Conservation (phyloP, 1,140 invertebrate genomes). For the Metopolophium dirhodum region DNA sequence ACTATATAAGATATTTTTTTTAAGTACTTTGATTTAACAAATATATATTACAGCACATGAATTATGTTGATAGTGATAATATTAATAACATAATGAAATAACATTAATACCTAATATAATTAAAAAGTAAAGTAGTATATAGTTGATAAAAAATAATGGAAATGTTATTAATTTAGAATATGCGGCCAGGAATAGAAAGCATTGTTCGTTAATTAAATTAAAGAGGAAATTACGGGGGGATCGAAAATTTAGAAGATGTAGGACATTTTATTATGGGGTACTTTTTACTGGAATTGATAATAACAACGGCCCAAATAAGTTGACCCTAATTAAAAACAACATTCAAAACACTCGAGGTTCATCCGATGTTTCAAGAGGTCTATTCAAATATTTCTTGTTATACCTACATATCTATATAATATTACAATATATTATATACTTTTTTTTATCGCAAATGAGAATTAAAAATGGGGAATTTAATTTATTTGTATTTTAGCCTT, state of each 20-base stretch:
- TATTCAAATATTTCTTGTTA: background rate
- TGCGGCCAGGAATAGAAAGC: background rate
- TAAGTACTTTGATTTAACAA: background rate
- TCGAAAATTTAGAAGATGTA: background rate
- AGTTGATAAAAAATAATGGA: background rate
- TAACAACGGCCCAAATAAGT: background rate
- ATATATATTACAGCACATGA: background rate
- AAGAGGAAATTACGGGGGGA: background rate
- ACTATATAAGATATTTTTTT: background rate
- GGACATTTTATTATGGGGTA: background rate
- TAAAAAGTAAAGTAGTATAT: background rate
- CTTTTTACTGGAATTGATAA: background rate
- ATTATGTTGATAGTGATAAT: background rate
- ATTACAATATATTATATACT: background rate
- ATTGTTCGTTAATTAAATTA: background rate
- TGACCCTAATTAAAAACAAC: background rate
- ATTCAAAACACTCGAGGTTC: background rate
- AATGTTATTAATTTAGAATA: background rate
- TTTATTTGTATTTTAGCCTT: background rate
- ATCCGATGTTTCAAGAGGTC: background rate
- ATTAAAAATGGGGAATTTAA: background rate
- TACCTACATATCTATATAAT: background rate
- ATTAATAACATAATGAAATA: background rate
- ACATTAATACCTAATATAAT: background rate
- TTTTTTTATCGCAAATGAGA: background rate